Conservation (phyloP, 2,113 vertebrate genomes). For the Rhadina sibilatrix region DNA sequence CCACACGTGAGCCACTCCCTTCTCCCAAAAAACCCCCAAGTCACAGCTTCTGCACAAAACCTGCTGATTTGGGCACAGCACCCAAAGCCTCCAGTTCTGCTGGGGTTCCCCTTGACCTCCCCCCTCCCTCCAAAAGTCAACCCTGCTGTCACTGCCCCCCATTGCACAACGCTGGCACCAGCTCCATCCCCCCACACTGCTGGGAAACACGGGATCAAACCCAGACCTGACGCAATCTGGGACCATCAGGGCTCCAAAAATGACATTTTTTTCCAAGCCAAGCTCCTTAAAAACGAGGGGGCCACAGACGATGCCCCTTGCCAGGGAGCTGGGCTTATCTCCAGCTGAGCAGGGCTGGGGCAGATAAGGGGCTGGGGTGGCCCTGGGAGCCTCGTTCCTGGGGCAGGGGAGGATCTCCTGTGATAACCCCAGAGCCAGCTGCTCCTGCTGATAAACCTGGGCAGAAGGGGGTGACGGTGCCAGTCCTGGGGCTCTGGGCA, state of each 20-base stretch:
- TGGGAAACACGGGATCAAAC: rapidly evolving
- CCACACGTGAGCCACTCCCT: rapidly evolving
- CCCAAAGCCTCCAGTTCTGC: not conserved
- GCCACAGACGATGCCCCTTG: not conserved
- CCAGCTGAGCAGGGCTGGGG: not conserved
- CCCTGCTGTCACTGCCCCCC: not conserved
- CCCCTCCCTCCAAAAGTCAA: not conserved
- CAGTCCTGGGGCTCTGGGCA: not conserved
- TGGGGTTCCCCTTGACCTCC: not conserved
- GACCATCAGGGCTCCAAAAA: not conserved
- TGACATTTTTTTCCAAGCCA: rapidly evolving
- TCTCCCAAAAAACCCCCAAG: not conserved
- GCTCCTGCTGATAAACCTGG: not conserved
- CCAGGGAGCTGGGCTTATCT: not conserved
- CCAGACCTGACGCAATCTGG: rapidly evolving
- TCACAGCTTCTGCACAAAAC: not conserved
- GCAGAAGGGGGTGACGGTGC: rapidly evolving
- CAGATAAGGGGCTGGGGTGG: not conserved
- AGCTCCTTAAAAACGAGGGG: rapidly evolving
- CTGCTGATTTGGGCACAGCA: not conserved
- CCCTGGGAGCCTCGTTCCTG: not conserved
- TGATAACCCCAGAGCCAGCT: not conserved
- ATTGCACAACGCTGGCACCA: not conserved
- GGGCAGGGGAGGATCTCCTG: not conserved
- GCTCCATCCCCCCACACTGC: not conserved